These are phyloP conservation scores for Phragmatobia fuliginosa DNA, from an alignment of 2,888 invertebrate genomes.

Conservation along the genomic window DNA sequence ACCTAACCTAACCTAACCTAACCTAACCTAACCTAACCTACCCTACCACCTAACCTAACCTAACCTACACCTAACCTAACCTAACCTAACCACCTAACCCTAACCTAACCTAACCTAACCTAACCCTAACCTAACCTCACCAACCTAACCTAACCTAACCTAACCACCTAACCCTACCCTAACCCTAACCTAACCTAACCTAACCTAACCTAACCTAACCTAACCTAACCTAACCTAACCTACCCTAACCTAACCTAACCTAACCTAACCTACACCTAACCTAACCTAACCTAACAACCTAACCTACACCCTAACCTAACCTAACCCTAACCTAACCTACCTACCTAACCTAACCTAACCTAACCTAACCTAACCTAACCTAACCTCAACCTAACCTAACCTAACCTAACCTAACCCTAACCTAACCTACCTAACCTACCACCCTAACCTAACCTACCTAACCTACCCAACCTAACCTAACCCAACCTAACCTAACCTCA, in stretches of 20 bases:
- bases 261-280: constrained; percentile 28
- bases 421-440: constrained; percentile 34
- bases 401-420: constrained; percentile 39
- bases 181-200: constrained; percentile 21
- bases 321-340: constrained; percentile 39
- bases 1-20: constrained; percentile 35
- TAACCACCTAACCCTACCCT: constrained; percentile 18
- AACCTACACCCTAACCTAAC: constrained; percentile 32
- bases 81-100: neutral
- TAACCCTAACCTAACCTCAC: constrained; percentile 15
- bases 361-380: constrained; percentile 49
- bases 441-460: constrained; percentile 32
- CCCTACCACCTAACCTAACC: constrained; percentile 31
- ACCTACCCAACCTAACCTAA: constrained; percentile 28
- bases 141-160: constrained; percentile 8
- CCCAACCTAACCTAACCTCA: constrained; percentile 38
- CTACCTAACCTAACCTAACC: constrained; percentile 41
- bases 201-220: neutral
- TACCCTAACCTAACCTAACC: constrained; percentile 4
- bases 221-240: constrained; percentile 17
- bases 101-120: constrained; percentile 24
- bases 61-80: constrained; percentile 8
- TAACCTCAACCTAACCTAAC: constrained; percentile 39
- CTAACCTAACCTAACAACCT: constrained; percentile 41
- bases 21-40: constrained; percentile 37